phyloP scores from a whole-genome alignment of 2,888 invertebrate genomes.

The Lasioglossum figueresi region DNA sequence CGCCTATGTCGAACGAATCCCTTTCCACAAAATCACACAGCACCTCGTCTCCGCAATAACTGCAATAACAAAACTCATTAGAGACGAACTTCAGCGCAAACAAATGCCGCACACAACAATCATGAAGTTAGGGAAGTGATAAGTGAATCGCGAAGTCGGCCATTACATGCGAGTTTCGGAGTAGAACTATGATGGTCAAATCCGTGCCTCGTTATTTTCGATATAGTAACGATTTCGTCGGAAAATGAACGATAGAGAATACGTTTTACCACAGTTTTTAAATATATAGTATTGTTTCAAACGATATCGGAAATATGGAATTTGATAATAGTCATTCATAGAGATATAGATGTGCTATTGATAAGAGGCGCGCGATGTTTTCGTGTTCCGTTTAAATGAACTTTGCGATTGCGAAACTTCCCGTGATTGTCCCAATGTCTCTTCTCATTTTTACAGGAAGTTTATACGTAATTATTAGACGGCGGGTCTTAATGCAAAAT shows the following conservation, averaged over 20 bases:
- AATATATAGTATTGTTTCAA: background rate
- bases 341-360: constrained; percentile 42
- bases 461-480: background rate
- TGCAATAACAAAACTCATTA: constrained; percentile 71
- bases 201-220: background rate
- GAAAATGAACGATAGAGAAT: background rate
- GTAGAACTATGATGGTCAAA: constrained; percentile 50
- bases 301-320: background rate
- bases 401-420: constrained; percentile 39
- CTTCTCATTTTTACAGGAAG: background rate
- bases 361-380: constrained; percentile 44
- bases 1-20: constrained; percentile 26
- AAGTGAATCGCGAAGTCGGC: constrained; percentile 74
- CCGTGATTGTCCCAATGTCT: background rate
- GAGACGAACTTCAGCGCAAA: constrained; percentile 83
- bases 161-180: constrained; percentile 63
- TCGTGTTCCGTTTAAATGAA: constrained; percentile 23
- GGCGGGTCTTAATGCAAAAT: too few relatives aligned
- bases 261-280: background rate
- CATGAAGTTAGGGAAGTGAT: constrained; percentile 82
- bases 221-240: background rate
- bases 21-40: constrained; percentile 23
- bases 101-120: constrained; percentile 82
- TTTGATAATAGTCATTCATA: background rate
- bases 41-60: constrained; percentile 45